Evolutionary conservation across 1,140 invertebrate species (phyloP).

Genomic region (Augochlora pura): DNA sequence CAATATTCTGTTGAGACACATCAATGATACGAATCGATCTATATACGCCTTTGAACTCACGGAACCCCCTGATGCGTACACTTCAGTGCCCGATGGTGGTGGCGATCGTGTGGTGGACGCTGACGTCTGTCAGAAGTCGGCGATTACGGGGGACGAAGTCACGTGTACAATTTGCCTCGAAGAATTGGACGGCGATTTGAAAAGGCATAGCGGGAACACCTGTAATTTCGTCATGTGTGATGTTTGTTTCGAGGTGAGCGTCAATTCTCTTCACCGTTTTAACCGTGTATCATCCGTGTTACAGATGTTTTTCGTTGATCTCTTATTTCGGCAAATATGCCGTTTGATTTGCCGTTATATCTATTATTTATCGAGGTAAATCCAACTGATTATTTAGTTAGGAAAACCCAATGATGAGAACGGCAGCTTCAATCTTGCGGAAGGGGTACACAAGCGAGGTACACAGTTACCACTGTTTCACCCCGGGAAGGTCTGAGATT

Average conservation of each 20-base stretch:
- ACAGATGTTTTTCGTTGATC: background rate
- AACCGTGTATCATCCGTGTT: too few species aligned
- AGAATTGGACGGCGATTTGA: constrained; percentile 82
- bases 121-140: constrained; percentile 66
- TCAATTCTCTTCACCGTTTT: constrained; percentile 2
- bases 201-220: constrained; percentile 79
- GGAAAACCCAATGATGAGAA: constrained; percentile 76
- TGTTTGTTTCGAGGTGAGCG: constrained; percentile 83
- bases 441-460: constrained; percentile 73
- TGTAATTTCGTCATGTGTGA: constrained; percentile 84
- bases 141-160: constrained; percentile 63
- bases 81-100: constrained; percentile 56
- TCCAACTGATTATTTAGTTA: background rate
- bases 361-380: constrained; percentile 3
- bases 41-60: constrained; percentile 82
- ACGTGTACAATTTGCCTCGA: constrained; percentile 85
- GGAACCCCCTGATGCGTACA: constrained; percentile 73
- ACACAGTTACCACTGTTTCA: constrained; percentile 67
- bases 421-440: constrained; percentile 79
- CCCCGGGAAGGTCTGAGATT: constrained; percentile 80
- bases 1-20: constrained; percentile 80
- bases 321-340: background rate
- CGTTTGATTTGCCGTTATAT: too few species aligned
- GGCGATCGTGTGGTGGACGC: constrained; percentile 62
- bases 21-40: constrained; percentile 81